Conservation (phyloP, 2,797 vertebrate species). For the Channallabes apus region DNA sequence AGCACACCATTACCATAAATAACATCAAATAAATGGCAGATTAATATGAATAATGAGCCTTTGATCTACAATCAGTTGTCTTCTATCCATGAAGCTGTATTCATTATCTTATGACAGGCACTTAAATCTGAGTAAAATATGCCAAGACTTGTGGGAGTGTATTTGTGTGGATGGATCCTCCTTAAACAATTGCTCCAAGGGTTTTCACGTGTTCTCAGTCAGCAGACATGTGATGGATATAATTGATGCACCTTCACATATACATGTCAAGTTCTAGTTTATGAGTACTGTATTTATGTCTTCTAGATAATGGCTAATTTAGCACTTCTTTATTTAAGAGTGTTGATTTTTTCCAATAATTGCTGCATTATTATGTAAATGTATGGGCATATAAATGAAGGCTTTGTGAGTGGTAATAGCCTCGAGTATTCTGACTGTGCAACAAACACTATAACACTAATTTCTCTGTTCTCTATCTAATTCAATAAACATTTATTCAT, state of each 20-base stretch:
- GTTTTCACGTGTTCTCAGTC: slow-evolving; percentile 36
- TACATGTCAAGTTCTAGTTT: slow-evolving; percentile 60
- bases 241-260: slow-evolving; percentile 68
- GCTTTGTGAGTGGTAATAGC: slow-evolving; percentile 49
- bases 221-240: slow-evolving; percentile 12
- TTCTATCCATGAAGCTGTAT: slow-evolving; percentile 11
- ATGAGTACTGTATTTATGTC: slow-evolving; percentile 70
- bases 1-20: slow-evolving; percentile 24
- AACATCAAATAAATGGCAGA: slow-evolving; percentile 20
- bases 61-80: slow-evolving; percentile 25
- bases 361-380: slow-evolving; percentile 61
- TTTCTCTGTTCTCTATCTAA: slow-evolving; percentile 1
- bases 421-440: slow-evolving; percentile 30
- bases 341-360: slow-evolving; percentile 62
- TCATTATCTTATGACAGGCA: slow-evolving; percentile 26
- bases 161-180: slow-evolving; percentile 17
- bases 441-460: slow-evolving; percentile 9
- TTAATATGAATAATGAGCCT: slow-evolving; percentile 17
- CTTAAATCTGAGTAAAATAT: background rate
- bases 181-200: slow-evolving; percentile 13
- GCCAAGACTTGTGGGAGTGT: slow-evolving; percentile 2
- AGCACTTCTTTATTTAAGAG: slow-evolving; percentile 62
- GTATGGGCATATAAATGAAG: slow-evolving; percentile 58
- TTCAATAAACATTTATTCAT: background rate
- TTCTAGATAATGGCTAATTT: slow-evolving; percentile 70